Percentiles rank a stretch among this genome's conserved stretches.
These are phyloP conservation scores for Silurus asotus DNA, from an alignment of 2,113 vertebrate species.

Conservation along the genomic window DNA sequence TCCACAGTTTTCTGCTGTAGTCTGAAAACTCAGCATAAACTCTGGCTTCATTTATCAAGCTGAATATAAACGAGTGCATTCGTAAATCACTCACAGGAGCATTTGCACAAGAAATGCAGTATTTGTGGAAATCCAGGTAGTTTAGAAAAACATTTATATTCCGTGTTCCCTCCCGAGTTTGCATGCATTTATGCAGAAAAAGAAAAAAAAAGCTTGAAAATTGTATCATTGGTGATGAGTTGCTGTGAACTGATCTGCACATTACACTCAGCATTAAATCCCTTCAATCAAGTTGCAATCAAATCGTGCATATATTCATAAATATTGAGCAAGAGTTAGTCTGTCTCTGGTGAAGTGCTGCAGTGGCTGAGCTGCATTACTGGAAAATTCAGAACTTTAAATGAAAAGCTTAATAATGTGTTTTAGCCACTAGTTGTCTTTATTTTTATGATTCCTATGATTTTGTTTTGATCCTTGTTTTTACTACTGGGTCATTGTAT, in stretches of 20 bases:
- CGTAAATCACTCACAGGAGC: background rate
- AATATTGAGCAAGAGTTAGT: background rate
- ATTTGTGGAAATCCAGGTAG: background rate
- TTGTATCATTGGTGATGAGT: background rate
- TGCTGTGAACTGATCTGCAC: background rate
- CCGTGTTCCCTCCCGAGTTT: background rate
- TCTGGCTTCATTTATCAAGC: background rate
- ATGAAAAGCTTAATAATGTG: background rate
- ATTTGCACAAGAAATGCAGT: background rate
- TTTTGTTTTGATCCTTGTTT: background rate
- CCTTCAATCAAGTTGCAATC: too few species aligned
- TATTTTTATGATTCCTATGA: background rate
- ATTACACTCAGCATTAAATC: background rate
- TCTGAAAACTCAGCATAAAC: background rate
- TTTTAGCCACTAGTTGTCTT: background rate
- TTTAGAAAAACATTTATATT: background rate
- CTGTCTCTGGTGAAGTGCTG: background rate
- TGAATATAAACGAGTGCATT: background rate
- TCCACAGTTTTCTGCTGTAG: background rate
- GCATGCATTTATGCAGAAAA: background rate
- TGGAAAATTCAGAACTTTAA: background rate
- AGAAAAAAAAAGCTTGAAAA: background rate
- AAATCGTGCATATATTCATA: too few species aligned
- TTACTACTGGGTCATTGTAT: background rate
- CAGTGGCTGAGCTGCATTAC: conserved; percentile 5